Evolutionary conservation across 2,113 vertebrate genomes (phyloP), one percentile per base, ranked within the genome.

Genomic region (Natator depressus): DNA sequence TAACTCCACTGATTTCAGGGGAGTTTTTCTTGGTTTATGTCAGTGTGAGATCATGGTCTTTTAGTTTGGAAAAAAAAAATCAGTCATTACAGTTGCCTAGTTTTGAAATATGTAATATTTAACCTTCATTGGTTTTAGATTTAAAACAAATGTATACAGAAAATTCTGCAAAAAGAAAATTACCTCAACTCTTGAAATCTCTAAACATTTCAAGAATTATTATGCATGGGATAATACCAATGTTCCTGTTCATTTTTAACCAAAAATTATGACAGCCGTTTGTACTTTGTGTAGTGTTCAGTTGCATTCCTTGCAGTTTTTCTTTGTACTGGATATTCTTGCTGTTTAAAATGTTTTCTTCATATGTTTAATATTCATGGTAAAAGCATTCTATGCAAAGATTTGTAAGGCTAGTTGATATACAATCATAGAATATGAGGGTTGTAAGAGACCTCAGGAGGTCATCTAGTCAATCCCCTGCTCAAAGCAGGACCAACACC

Each of bases 341-440:
- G 59, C 22, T 50, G n/a, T 79, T 87, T 87, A 54, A 80, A 76
- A 35, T 76, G 29, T 90, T 84, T 88, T 65, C 86, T 85, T 91
- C 82, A 91, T 89, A 88, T 85, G 85, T 93, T 92, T 72, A 92
- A 54, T 85, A 91, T 92, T 93, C 93, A 87, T 91, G 46, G 29
- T 20, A 35, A 88, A 91, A 53, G 78, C 47, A 24, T 89, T 94
- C 94, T 47, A 5, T 89, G 25, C 10, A 72, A 78, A 86, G 57
- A 47, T 13, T 46, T 86, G 57, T 55, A 49, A 87, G 46, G 62
- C 78, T 80, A 83, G 69, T 80, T 91, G 46, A 75, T 82, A n/a
- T 49, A 49, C 2, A 49, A 49, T 49, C 47, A 47, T 47, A 47
- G 42, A 42, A 42, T 9, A 49, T 49, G 3, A 49, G 49, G 49